phyloP scores from a whole-genome alignment of 2,797 vertebrate genomes.

The Simalia tracyae region DNA sequence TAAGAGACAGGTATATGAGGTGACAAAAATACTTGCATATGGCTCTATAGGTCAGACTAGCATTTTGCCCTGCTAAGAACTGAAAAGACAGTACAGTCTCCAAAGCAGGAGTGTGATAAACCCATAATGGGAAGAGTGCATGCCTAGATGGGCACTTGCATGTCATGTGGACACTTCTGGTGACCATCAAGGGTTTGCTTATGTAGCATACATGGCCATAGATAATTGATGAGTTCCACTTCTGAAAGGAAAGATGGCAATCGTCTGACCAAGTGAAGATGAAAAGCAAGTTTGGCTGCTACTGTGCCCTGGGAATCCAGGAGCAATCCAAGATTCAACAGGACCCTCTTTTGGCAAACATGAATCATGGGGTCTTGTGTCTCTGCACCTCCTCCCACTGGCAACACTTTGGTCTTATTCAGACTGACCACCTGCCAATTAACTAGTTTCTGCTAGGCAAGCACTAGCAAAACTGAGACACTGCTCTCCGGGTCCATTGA shows the following conservation, averaged over 20 bases:
- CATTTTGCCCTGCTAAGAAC: slow-evolving; percentile 23
- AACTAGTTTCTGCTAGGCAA: slow-evolving; percentile 37
- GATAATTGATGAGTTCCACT: slow-evolving; percentile 8
- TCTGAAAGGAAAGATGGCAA: slow-evolving; percentile 32
- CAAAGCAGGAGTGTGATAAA: background rate
- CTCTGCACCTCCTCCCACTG: background rate
- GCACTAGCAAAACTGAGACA: slow-evolving; percentile 37
- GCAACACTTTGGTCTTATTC: background rate
- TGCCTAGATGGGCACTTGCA: slow-evolving; percentile 1
- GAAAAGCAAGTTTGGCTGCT: slow-evolving; percentile 36
- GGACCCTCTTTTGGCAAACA: slow-evolving; percentile 30
- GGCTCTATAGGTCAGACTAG: slow-evolving; percentile 10
- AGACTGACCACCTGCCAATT: slow-evolving; percentile 27
- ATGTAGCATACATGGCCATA: background rate
- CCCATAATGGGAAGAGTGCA: background rate
- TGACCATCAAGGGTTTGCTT: slow-evolving; percentile 3
- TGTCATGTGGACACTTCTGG: background rate
- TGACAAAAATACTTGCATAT: slow-evolving; percentile 16
- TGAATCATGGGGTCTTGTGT: slow-evolving; percentile 19
- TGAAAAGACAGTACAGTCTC: slow-evolving; percentile 11
- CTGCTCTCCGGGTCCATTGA: slow-evolving; percentile 30
- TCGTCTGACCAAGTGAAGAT: slow-evolving; percentile 48
- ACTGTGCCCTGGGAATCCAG: slow-evolving; percentile 32
- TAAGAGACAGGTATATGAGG: background rate
- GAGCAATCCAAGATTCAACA: slow-evolving; percentile 40